Conservation (phyloP, 2,797 vertebrate genomes). For the Avahi laniger region DNA sequence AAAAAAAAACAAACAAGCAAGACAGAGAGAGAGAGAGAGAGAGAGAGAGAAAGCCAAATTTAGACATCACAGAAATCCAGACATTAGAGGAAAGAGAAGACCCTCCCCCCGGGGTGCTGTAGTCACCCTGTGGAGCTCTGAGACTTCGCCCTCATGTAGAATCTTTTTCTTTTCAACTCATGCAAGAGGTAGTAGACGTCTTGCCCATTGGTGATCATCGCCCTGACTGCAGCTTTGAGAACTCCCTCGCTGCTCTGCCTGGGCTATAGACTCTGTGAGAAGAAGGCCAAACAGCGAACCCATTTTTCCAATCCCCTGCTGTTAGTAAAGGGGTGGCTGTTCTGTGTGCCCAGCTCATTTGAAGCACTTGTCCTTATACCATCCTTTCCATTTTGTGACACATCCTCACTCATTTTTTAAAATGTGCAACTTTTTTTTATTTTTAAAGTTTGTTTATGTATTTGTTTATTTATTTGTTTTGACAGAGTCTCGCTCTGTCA, state of each 20-base stretch:
- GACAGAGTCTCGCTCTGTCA: too few species aligned
- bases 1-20: background rate
- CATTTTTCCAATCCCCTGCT: background rate
- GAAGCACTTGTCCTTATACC: background rate
- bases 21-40: background rate
- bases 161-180: slow-evolving; percentile 32
- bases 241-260: background rate
- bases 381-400: background rate
- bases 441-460: too few species aligned
- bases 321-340: background rate
- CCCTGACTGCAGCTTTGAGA: slow-evolving; percentile 14
- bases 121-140: background rate
- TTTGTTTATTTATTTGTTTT: background rate
- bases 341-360: background rate
- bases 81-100: background rate
- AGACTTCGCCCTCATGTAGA: background rate
- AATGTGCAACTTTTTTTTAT: background rate
- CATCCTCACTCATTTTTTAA: background rate
- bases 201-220: background rate
- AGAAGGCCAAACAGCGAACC: background rate
- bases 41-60: background rate
- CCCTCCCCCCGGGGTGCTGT: accelerated
- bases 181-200: background rate
- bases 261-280: background rate
- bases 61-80: background rate